Base-by-base conservation (phyloP, 1,140 invertebrate genomes). In the Lycorma delicatula region DNA sequence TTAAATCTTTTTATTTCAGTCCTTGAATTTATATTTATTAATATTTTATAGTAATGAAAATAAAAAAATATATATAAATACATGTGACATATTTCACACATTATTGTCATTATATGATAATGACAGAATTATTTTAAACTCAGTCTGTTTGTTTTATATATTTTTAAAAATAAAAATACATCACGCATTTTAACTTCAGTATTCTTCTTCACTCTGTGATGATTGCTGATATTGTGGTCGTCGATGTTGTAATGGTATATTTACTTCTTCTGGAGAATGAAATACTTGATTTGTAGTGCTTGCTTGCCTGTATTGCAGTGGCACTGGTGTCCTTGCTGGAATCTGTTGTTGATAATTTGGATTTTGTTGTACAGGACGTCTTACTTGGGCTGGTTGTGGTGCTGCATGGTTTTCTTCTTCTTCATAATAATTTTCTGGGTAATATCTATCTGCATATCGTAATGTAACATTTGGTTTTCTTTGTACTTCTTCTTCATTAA, bases 201-300 rank as follows among this genome's bases (percentile, higher is more conserved):
- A 44, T 9, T 44, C 41, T 44, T 44, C 41, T 3, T 44, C 41
- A 9, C 23, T 22, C 7, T 16, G 16, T 22, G 18, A 22, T 6
- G 41, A 44, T 16, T 6, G 5, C 7, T 12, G 41, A 16, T 44
- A 22, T 9, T 44, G 41, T 1, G 84, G 84, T 66, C 85, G 73
- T 64, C 88, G 78, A 63, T 89, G 86, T 52, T 84, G 82, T 27
- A 91, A 74, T 1, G 88, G 87, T 59, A 91, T 91, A 68, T 91
- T 91, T 1, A 91, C 86, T 67, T 89, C 86, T 69, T 91, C 87
- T 1, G 88, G 86, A 18, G 86, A 86, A 58, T 85, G 81, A 70
- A 87, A 91, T 5, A 89, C 87, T 27, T 63, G 55, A 47, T 55
- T 63, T 26, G 23, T 54, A 36, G 26, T 55, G 36, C 41, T 58